Evolutionary conservation across 2,797 vertebrate species (phyloP), one percentile per base, ranked within the genome.

Genomic region (Pelochelys cantorii): DNA sequence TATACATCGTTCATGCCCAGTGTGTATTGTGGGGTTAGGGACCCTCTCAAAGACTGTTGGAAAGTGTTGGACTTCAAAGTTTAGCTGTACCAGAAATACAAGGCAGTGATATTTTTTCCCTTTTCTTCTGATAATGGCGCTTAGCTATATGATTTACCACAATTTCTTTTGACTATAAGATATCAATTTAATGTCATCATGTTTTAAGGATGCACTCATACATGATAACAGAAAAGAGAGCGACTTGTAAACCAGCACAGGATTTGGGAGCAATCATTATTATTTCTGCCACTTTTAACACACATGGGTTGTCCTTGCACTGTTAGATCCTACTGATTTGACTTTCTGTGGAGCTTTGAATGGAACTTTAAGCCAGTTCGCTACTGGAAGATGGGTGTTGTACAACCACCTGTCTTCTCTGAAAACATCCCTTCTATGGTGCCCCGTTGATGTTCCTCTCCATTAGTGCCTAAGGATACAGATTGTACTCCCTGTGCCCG

Each of bases 111-210:
- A n/a, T 86, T 87, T 80, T 80, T 7, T 71, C 31, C 75, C 52
- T n/a, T 71, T 42, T 74, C 87, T 93, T 53, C 53, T 53, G 79
- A 5, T 31, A 74, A 3, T 92, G 0, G 0, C 2, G 1, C 90
- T 93, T 85, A 93, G 85, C 80, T 79, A 80, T 85, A 57, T 81
- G 87, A 93, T 94, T 90, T 88, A 75, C 31, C 56, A 48, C 7
- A 84, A 48, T 13, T 1, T 71, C 85, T 92, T 78, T 81, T 3
- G 80, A 37, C 65, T 91, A 87, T 87, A 88, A 95, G 17, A 52
- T 80, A 37, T 54, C 20, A 62, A 2, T 81, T 34, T 90, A 81
- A 78, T 68, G 27, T 79, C 62, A 60, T 89, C 59, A 55, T 90
- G 23, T 91, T 86, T 68, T 89, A 81, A 89, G 81, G 25, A 15